phyloP scores from a whole-genome alignment of 1,140 invertebrate species.

The Orussus abietinus region DNA sequence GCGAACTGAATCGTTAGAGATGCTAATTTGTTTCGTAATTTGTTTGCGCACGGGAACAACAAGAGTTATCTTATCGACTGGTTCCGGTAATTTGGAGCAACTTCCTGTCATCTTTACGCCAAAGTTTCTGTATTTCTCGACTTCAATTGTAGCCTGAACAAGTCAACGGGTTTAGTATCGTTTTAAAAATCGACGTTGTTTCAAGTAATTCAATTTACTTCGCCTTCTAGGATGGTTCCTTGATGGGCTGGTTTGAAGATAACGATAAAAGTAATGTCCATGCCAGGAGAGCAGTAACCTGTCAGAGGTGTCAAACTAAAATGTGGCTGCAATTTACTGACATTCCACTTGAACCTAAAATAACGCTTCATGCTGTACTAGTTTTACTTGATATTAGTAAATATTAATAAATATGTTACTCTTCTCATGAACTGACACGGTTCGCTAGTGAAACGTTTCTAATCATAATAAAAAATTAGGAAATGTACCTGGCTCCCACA shows the following conservation, averaged over 20 bases:
- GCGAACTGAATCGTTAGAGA: conserved; percentile 34
- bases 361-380: neutral
- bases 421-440: neutral
- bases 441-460: neutral
- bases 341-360: conserved; percentile 42
- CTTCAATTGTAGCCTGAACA: conserved; percentile 30
- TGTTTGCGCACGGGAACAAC: conserved; percentile 31
- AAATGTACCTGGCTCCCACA: conserved; percentile 38
- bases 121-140: conserved; percentile 35
- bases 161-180: neutral
- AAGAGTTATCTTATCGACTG: conserved; percentile 38
- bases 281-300: conserved; percentile 44
- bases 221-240: conserved; percentile 6
- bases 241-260: conserved; percentile 33
- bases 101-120: conserved; percentile 34
- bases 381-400: conserved; percentile 1
- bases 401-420: conserved; percentile 1
- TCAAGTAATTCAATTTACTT: conserved; percentile 23
- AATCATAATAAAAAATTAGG: neutral
- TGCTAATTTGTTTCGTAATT: conserved; percentile 25
- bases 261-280: conserved; percentile 35
- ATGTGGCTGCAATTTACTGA: conserved; percentile 21
- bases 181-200: neutral
- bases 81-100: conserved; percentile 38
- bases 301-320: conserved; percentile 38